Evolutionary conservation across 2,797 vertebrate genomes (phyloP), one percentile per base, ranked within the genome.

Genomic region (Carapus acus): DNA sequence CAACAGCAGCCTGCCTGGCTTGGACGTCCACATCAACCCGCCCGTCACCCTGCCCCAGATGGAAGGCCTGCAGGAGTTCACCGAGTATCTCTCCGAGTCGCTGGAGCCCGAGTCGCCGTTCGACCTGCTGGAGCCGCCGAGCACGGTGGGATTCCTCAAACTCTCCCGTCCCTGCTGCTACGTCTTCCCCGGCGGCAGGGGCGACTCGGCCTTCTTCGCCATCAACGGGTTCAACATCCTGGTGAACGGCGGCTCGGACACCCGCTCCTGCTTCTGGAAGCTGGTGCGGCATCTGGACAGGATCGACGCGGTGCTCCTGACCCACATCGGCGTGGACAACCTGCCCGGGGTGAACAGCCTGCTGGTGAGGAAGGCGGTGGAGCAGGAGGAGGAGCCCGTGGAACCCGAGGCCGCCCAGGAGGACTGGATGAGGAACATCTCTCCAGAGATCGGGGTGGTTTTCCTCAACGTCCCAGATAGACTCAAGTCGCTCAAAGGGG

Each of bases 101-200:
- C 77, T 98, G 72, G 93, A 95, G 68, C 87, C 88, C 0, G 88
- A 83, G 0, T 91, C 90, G 0, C 91, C 92, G n/a, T 97, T 98
- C 0, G 89, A 94, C 43, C 88, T 96, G 9, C 85, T 98, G 8
- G 91, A 95, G 73, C 92, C 94, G 0, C 93, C 95, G 0, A 83
- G 85, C 31, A 91, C 92, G 0, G 91, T 91, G 0, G 96, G 94
- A 0, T 97, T 98, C 79, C 83, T 98, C 18, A 92, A 95, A 46
- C 89, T 98, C 2, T 92, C 90, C 2, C 90, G 88, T 24, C 95
- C 96, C 0, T 98, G 96, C 86, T 98, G 95, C 89, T 98, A 98
- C 46, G 76, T 98, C 52, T 98, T 98, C 71, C 96, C 96, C 0
- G 96, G 92, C 0, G 94, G 94, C 7, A 80, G 89, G 2, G 96